These are phyloP conservation scores for Neopelma chrysocephalum DNA, from an alignment of 2,797 vertebrate genomes.

Conservation along the genomic window DNA sequence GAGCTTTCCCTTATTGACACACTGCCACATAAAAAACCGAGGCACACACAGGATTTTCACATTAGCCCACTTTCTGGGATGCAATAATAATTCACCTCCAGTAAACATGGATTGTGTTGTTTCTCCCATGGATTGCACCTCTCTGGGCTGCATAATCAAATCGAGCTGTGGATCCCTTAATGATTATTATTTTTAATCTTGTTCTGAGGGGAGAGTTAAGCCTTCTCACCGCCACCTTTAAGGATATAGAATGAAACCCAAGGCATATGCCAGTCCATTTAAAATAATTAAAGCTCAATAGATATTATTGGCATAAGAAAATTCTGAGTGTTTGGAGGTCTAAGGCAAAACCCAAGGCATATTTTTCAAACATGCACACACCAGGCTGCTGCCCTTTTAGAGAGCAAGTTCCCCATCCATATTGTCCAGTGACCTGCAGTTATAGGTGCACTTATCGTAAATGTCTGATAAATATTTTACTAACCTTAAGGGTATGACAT, in stretches of 20 bases:
- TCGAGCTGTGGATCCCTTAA: neutral
- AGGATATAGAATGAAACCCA: neutral
- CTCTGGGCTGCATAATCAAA: neutral
- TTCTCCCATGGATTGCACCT: constrained; percentile 25
- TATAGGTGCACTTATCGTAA: constrained; percentile 6
- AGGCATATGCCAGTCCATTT: neutral
- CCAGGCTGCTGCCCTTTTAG: neutral
- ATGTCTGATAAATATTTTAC: constrained; percentile 69
- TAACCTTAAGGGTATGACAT: constrained; percentile 60
- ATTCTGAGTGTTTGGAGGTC: neutral
- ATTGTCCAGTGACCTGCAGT: constrained; percentile 7
- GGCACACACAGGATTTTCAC: constrained; percentile 56
- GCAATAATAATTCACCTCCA: constrained; percentile 53
- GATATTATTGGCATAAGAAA: neutral
- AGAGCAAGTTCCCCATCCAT: neutral
- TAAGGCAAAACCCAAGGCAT: neutral
- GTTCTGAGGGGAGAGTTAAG: neutral
- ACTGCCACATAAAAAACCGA: constrained; percentile 70
- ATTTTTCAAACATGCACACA: neutral
- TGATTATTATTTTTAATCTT: constrained; percentile 41
- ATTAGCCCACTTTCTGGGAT: constrained; percentile 55
- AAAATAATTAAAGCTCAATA: neutral
- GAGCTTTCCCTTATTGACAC: constrained; percentile 72
- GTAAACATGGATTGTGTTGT: constrained; percentile 12
- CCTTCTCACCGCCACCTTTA: neutral